phyloP scores from a whole-genome alignment of 2,113 vertebrate species.

The Helogale parvula region DNA sequence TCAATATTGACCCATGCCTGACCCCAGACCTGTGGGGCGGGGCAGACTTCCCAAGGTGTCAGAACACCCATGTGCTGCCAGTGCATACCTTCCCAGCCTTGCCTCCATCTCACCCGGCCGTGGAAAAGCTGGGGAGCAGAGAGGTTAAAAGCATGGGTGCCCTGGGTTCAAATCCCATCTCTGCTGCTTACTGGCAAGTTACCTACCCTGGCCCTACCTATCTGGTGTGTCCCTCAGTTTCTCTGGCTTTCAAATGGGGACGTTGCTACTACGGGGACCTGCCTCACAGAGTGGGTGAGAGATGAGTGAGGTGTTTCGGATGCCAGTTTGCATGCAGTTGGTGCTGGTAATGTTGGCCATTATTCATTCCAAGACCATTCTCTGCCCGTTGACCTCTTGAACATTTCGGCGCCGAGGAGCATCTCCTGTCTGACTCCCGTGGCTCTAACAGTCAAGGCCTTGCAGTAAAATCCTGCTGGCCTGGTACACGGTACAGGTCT shows the following conservation, averaged over 20 bases:
- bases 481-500: neutral
- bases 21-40: neutral
- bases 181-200: neutral
- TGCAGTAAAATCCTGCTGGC: neutral
- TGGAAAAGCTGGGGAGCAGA: neutral
- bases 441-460: neutral
- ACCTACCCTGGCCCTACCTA: neutral
- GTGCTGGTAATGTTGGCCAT: neutral
- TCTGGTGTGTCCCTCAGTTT: neutral
- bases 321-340: fast-evolving
- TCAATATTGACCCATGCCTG: conserved; percentile 33
- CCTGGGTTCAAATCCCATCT: neutral
- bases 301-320: neutral
- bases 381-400: neutral
- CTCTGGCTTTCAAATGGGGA: neutral
- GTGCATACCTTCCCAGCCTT: neutral
- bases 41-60: neutral
- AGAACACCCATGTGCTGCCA: neutral
- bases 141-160: neutral
- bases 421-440: neutral
- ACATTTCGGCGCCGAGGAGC: neutral
- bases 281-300: neutral
- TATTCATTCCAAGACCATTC: neutral
- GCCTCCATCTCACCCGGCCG: neutral
- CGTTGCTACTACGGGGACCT: no score